A percentile compares a stretch with the other conserved stretches of the same genome.
Evolutionary conservation across 1,140 invertebrate genomes (phyloP).

Genomic region (Drosophila orena): DNA sequence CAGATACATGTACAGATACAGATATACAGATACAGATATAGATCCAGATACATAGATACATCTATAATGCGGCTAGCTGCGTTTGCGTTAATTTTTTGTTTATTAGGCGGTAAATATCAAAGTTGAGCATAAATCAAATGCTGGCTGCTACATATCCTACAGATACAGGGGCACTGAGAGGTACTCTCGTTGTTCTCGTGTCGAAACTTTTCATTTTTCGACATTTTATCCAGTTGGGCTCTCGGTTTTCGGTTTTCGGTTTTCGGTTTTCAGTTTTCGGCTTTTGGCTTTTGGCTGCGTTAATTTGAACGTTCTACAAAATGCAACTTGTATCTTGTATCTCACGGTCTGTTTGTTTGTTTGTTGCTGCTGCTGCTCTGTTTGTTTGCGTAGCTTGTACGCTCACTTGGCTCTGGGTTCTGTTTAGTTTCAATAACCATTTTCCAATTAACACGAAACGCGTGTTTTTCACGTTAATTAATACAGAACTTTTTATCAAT

Average conservation of each 20-base stretch:
- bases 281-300: slow-evolving; percentile 55
- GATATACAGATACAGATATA: slow-evolving; percentile 9
- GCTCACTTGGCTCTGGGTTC: slow-evolving; percentile 61
- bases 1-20: neutral
- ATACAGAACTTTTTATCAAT: slow-evolving; percentile 84
- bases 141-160: slow-evolving; percentile 57
- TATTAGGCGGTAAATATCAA: slow-evolving; percentile 83
- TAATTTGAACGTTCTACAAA: slow-evolving; percentile 79
- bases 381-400: slow-evolving; percentile 69
- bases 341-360: slow-evolving; percentile 80
- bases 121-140: slow-evolving; percentile 81
- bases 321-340: slow-evolving; percentile 77
- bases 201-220: slow-evolving; percentile 55
- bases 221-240: slow-evolving; percentile 7
- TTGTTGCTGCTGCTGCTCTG: slow-evolving; percentile 58
- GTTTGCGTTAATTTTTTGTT: slow-evolving; percentile 81
- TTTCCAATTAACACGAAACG: slow-evolving; percentile 81
- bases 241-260: too few relatives aligned
- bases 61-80: slow-evolving; percentile 55
- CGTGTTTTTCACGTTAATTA: slow-evolving; percentile 83
- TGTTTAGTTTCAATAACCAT: slow-evolving; percentile 83
- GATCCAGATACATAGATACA: slow-evolving; percentile 46
- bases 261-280: too few relatives aligned
- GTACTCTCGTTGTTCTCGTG: slow-evolving; percentile 49
- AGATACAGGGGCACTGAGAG: slow-evolving; percentile 15